A percentile compares a stretch with the other conserved stretches of the same genome.
phyloP scores from a whole-genome alignment of 2,113 vertebrate genomes.

The Sinocyclocheilus rhinocerous region DNA sequence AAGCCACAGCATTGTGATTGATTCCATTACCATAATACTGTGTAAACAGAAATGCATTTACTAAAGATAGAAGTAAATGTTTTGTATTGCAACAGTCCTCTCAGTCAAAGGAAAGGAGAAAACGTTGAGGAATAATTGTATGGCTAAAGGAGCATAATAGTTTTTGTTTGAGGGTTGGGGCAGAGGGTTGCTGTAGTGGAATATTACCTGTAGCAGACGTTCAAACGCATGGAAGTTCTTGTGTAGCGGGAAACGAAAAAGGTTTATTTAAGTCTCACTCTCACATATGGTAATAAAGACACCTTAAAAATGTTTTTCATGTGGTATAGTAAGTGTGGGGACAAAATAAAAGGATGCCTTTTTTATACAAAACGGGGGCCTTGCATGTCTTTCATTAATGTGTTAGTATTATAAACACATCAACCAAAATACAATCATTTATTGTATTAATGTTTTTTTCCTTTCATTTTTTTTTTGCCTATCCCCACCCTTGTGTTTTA shows the following conservation, averaged over 20 bases:
- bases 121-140: conserved; percentile 23
- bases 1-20: conserved; percentile 47
- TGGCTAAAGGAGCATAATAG: conserved; percentile 24
- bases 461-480: too few species aligned
- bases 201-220: neutral
- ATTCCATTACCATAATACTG: conserved; percentile 55
- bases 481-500: too few species aligned
- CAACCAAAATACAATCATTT: too few species aligned
- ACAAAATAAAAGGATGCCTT: neutral
- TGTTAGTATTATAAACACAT: too few species aligned
- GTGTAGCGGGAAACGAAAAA: neutral
- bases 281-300: neutral
- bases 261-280: conserved; percentile 1
- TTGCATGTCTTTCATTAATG: neutral
- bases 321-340: neutral
- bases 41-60: conserved; percentile 53
- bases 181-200: neutral
- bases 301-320: neutral
- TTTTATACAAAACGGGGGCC: neutral
- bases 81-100: conserved; percentile 43
- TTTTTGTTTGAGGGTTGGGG: neutral
- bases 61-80: conserved; percentile 51
- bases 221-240: neutral
- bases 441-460: too few species aligned
- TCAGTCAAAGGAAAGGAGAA: conserved; percentile 32